Percentiles rank a stretch among this genome's conserved stretches.
phyloP scores from a whole-genome alignment of 64 coral and sea anemone species.

The Montipora cactus region DNA sequence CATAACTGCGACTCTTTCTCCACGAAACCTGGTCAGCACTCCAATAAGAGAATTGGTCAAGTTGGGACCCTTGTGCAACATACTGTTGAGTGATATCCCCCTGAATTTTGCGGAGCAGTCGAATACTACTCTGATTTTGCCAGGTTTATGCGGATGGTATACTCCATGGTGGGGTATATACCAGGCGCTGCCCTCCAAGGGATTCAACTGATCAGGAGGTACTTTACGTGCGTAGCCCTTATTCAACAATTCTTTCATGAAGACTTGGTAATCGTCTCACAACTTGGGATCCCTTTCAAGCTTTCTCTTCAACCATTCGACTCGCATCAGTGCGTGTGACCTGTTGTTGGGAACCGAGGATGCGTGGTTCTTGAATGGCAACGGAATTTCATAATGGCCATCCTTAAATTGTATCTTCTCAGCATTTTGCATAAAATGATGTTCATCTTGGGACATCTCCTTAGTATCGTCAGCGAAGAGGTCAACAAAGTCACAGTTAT shows the following conservation, averaged over 20 bases:
- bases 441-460: conserved; percentile 12
- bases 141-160: conserved; percentile 50
- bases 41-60: conserved; percentile 52
- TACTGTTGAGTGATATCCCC: conserved; percentile 59
- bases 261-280: not conserved
- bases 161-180: conserved; percentile 75
- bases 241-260: not conserved
- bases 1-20: conserved; percentile 53
- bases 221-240: conserved; percentile 55
- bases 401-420: not conserved
- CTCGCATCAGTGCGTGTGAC: not conserved
- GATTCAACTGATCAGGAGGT: not conserved
- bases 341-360: not conserved
- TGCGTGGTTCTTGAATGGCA: not conserved
- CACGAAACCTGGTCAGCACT: conserved; percentile 48
- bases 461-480: not conserved
- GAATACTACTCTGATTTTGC: conserved; percentile 56
- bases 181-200: conserved; percentile 37
- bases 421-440: not conserved
- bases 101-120: conserved; percentile 57
- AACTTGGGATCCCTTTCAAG: not conserved
- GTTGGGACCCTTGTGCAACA: conserved; percentile 60
- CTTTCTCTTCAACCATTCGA: too few species aligned
- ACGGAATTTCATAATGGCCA: conserved; percentile 10
- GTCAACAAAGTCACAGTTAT: not conserved